These are phyloP conservation scores for Fundulus diaphanus DNA, from an alignment of 2,797 vertebrate genomes.

Conservation along the genomic window DNA sequence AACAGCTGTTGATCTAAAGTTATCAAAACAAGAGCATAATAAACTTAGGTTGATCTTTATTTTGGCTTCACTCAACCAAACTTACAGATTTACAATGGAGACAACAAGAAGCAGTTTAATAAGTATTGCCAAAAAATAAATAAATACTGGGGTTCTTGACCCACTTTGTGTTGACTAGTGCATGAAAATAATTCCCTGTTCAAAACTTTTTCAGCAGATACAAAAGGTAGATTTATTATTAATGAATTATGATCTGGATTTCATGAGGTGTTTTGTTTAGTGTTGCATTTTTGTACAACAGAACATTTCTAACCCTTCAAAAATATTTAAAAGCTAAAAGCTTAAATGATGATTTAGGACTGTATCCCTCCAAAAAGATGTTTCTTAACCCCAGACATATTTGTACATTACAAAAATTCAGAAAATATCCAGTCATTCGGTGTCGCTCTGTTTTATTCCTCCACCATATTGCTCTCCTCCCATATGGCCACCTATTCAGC, in stretches of 20 bases:
- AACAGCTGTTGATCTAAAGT: constrained; percentile 53
- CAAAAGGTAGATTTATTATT: constrained; percentile 11
- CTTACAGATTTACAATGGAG: constrained; percentile 67
- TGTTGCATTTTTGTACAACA: not conserved
- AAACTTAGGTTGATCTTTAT: constrained; percentile 69
- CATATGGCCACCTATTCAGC: constrained; percentile 69
- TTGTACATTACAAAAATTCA: constrained; percentile 16
- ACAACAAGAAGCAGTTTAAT: too few relatives aligned
- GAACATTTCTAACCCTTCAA: not conserved
- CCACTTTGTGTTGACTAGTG: not conserved
- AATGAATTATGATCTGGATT: constrained; percentile 13
- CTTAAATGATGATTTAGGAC: not conserved
- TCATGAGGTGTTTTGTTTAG: not conserved
- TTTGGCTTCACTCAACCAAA: not conserved
- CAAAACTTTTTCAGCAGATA: not conserved
- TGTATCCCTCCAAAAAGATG: constrained; percentile 9
- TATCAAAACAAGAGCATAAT: constrained; percentile 73
- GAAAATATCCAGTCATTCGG: constrained; percentile 32
- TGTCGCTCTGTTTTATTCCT: constrained; percentile 18
- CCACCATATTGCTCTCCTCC: constrained; percentile 28
- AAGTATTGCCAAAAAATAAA: too few relatives aligned
- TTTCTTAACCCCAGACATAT: constrained; percentile 23
- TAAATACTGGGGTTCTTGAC: too few relatives aligned
- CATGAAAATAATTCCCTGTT: too few relatives aligned
- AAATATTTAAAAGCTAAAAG: not conserved